Conservation (phyloP, 2,888 invertebrate species). For the Acrocyrtus sp. region DNA sequence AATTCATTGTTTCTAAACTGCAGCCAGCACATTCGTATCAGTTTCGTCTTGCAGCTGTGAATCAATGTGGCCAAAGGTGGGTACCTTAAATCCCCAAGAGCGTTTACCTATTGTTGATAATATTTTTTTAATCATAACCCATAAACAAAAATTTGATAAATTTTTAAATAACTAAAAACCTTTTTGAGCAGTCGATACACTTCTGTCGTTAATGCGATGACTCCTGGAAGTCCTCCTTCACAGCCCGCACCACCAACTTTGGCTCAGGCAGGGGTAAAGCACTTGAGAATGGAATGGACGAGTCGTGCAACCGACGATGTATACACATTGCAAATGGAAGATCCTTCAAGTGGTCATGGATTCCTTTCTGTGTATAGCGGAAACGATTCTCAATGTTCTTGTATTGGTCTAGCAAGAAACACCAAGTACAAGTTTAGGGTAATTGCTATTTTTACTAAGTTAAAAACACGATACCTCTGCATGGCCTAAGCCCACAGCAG, state of each 20-base stretch:
- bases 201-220: slow-evolving; percentile 75
- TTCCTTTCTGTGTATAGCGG: slow-evolving; percentile 85
- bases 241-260: slow-evolving; percentile 82
- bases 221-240: slow-evolving; percentile 82
- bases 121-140: too few relatives aligned
- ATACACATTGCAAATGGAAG: slow-evolving; percentile 85
- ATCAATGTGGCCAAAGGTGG: slow-evolving; percentile 78
- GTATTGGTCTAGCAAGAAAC: slow-evolving; percentile 77
- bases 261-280: slow-evolving; percentile 72
- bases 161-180: not conserved
- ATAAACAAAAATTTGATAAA: too few relatives aligned
- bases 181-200: slow-evolving; percentile 81
- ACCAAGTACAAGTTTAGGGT: slow-evolving; percentile 81
- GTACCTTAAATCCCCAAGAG: too few relatives aligned
- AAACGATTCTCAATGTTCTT: slow-evolving; percentile 75
- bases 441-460: slow-evolving; percentile 43
- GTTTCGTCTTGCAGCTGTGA: slow-evolving; percentile 85
- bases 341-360: slow-evolving; percentile 76
- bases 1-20: slow-evolving; percentile 79
- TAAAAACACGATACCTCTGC: too few relatives aligned
- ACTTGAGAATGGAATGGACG: slow-evolving; percentile 80
- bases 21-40: slow-evolving; percentile 82
- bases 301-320: slow-evolving; percentile 80
- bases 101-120: too few relatives aligned
- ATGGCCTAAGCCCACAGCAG: too few relatives aligned